These are phyloP conservation scores for Sphaeridia pumilis DNA, from an alignment of 2,888 invertebrate genomes.

Conservation along the genomic window DNA sequence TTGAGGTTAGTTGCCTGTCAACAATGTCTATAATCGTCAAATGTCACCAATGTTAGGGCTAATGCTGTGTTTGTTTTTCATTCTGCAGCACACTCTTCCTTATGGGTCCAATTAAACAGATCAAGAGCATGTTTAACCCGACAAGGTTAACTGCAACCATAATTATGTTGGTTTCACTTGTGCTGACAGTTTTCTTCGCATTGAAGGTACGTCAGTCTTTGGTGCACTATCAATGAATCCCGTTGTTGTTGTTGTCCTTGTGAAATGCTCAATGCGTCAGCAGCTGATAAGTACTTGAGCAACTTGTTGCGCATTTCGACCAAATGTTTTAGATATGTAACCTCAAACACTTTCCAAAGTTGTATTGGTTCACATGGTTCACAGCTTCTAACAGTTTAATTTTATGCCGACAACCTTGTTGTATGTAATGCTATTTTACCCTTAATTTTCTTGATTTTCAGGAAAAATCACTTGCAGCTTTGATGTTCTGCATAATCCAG, in stretches of 20 bases:
- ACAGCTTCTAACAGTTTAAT: no score
- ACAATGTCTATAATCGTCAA: background rate
- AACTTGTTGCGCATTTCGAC: no score
- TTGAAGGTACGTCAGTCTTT: conserved; percentile 58
- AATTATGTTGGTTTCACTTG: conserved; percentile 54
- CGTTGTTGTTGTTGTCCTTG: no score
- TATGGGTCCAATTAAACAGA: conserved; percentile 79
- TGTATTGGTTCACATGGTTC: no score
- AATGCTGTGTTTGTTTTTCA: background rate
- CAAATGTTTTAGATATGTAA: no score
- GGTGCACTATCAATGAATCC: no score
- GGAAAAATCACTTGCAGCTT: conserved; percentile 49
- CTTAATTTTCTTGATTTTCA: no score
- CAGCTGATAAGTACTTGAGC: no score
- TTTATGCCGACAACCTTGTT: no score
- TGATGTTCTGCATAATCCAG: conserved; percentile 72
- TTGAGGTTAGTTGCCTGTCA: conserved; percentile 46
- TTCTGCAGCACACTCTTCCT: conserved; percentile 66
- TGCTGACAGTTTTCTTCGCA: conserved; percentile 61
- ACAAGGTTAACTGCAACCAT: conserved; percentile 69
- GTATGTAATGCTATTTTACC: no score
- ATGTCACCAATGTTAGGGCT: background rate
- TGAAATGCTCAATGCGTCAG: no score
- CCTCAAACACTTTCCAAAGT: no score
- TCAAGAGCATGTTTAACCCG: conserved; percentile 79